Percentiles rank a stretch among this genome's conserved stretches.
Evolutionary conservation across 1,140 invertebrate genomes (phyloP).

Genomic region (Lethrus apterus): DNA sequence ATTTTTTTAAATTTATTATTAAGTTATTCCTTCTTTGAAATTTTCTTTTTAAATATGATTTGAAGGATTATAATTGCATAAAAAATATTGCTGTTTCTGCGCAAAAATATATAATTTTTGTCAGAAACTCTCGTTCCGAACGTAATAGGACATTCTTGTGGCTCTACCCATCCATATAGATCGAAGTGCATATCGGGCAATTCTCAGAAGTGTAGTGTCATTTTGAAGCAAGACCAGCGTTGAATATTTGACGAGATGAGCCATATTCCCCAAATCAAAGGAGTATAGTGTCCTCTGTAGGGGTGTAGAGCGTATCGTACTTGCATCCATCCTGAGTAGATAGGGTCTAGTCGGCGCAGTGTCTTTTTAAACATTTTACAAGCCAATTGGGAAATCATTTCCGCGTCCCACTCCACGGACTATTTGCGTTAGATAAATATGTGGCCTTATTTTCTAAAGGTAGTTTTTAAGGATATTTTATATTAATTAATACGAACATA

Average conservation of each 20-base stretch:
- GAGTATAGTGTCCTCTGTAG: conserved; percentile 14
- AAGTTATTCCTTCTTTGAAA: too few relatives aligned
- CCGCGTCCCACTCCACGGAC: conserved; percentile 30
- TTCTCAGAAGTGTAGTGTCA: conserved; percentile 25
- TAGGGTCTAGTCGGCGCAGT: conserved; percentile 20
- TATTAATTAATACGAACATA: too few relatives aligned
- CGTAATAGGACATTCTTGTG: too few relatives aligned
- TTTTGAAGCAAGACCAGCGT: conserved; percentile 21
- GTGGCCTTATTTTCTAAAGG: conserved; percentile 19
- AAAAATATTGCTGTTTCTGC: too few relatives aligned
- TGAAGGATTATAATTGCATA: too few relatives aligned
- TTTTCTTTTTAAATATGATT: too few relatives aligned
- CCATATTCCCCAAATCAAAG: conserved; percentile 19
- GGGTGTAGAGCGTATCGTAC: conserved; percentile 9
- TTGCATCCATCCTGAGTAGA: conserved; percentile 19
- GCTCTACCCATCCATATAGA: conserved; percentile 1
- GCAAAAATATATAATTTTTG: too few relatives aligned
- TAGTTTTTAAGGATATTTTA: neutral
- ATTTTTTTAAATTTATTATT: too few relatives aligned
- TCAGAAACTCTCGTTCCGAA: too few relatives aligned
- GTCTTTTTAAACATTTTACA: conserved; percentile 41
- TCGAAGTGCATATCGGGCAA: conserved; percentile 4
- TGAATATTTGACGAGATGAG: conserved; percentile 24
- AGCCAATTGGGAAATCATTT: conserved; percentile 50
- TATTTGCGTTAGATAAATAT: conserved; percentile 32